Evolutionary conservation across 2,797 vertebrate species (phyloP), one percentile per base, ranked within the genome.

Genomic region (Leuciscus waleckii): DNA sequence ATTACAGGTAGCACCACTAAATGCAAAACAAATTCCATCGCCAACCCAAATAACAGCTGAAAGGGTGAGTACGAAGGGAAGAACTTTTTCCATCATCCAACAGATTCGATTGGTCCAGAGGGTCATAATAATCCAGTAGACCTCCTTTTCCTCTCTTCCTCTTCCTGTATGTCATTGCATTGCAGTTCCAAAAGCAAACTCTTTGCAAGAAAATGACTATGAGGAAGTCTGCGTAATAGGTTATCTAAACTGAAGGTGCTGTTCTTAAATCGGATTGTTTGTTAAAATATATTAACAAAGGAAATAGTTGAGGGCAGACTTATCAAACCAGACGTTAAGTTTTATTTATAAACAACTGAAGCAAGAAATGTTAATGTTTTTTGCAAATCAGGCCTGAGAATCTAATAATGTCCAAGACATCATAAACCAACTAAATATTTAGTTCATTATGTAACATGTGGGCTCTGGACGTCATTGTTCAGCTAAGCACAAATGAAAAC

Each of bases 1-100:
- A 39, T 32, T 29, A 61, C 23, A 65, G 39, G 39, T 88, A 88
- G 87, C 87, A 88, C 85, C 87, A 86, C 65, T 67, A 84, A 79
- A 68, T 2, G 14, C 37, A 21, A 39, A 51, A 76, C n/a, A 54
- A 49, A 75, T 41, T 21, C 73, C 43, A 74, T 41, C 21, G n/a
- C 35, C 58, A 49, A 35, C 61, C 74, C 19, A 79, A 54, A 84
- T 75, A 83, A 79, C 71, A 83, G 26, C 69, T 2, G 63, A 71
- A n/a, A 49, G 46, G 5, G 16, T 49, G 5, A 17, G 16, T 19
- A 73, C 63, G 46, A 80, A 80, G 11, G 10, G 43, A 68, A 68
- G 78, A 68, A 26, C 19, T 35, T 43, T 61, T 78, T 63, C 56
- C 6, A 37, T 68, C 78, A 80, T 51, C 11, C 7, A 29, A 75